Evolutionary conservation across 2,888 invertebrate species (phyloP), one percentile per base, ranked within the genome.

Genomic region (Idaea straminata): DNA sequence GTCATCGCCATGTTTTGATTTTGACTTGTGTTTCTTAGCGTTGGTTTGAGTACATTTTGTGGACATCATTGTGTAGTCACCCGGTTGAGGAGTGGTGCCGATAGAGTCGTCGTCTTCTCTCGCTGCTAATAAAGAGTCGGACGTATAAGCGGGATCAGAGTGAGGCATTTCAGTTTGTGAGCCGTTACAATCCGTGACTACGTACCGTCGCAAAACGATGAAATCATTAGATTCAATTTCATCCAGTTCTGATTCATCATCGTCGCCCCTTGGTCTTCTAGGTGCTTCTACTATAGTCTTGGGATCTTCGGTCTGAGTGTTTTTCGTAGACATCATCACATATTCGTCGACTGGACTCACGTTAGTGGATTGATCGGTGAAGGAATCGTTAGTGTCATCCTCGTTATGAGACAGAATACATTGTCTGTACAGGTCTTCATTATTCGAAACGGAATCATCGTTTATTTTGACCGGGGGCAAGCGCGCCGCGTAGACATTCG

Each of bases 1-100:
- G 13, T 59, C 59, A 59, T 10, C 7, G 16, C 59, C 34, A 34
- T 16, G 34, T 59, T 59, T 59, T 25, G 16, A 25, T 15, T 77
- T 76, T 65, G 75, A 74, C 35, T 73, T 59, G 65, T 5, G 63
- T 65, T 69, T 77, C 74, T 67, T 75, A 15, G 25, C 4, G 16
- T 59, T 63, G 35, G 65, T 64, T 61, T 65, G 67, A 36, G 65
- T 59, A 35, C 62, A 47, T 35, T 69, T 66, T 59, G 61, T 61
- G 25, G 67, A 66, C 25, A 66, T 36, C 65, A 61, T 65, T 5
- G 62, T 62, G 35, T 64, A 64, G 5, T 36, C 15, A 7, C 62
- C 62, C 16, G 7, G 34, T 59, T 16, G 59, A 5, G 59, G 59
- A 16, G 34, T 25, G 34, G 1, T 34, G 10, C 0, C 7, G 10